Evolutionary conservation across 2,797 vertebrate genomes (phyloP).

Genomic region (Rhadinocentrus ornatus): DNA sequence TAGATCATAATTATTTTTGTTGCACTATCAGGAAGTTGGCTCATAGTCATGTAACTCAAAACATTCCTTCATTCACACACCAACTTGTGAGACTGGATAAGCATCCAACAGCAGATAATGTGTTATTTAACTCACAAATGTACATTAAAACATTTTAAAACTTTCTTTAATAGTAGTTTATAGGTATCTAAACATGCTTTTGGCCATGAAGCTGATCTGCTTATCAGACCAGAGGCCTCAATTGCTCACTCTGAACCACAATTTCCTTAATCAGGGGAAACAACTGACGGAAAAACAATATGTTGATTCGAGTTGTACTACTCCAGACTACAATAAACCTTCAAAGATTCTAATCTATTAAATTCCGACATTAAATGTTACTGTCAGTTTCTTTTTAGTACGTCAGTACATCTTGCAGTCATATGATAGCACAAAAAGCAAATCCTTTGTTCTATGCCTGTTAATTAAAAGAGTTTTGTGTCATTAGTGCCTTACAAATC

Average conservation of each 20-base stretch:
- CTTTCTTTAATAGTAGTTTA: slow-evolving; percentile 2
- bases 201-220: slow-evolving; percentile 15
- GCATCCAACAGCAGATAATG: slow-evolving; percentile 18
- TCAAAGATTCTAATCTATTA: slow-evolving; percentile 1
- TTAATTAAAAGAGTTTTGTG: background rate
- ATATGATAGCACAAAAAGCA: background rate
- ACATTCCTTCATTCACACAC: slow-evolving; percentile 41
- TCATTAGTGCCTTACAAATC: background rate
- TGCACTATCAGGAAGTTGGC: slow-evolving; percentile 54
- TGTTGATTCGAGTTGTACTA: background rate
- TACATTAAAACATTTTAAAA: background rate
- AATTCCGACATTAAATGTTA: background rate
- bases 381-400: background rate
- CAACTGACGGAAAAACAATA: slow-evolving; percentile 14
- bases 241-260: slow-evolving; percentile 13
- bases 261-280: slow-evolving; percentile 55
- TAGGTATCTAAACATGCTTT: slow-evolving; percentile 11
- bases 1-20: slow-evolving; percentile 50
- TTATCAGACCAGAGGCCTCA: slow-evolving; percentile 25
- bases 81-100: slow-evolving; percentile 16
- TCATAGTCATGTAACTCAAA: slow-evolving; percentile 27
- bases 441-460: background rate
- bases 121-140: slow-evolving; percentile 2
- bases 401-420: background rate
- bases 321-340: slow-evolving; percentile 4